Evolutionary conservation across 2,888 invertebrate genomes (phyloP), one percentile per base, ranked within the genome.

Genomic region (Criorhina ranunculi): DNA sequence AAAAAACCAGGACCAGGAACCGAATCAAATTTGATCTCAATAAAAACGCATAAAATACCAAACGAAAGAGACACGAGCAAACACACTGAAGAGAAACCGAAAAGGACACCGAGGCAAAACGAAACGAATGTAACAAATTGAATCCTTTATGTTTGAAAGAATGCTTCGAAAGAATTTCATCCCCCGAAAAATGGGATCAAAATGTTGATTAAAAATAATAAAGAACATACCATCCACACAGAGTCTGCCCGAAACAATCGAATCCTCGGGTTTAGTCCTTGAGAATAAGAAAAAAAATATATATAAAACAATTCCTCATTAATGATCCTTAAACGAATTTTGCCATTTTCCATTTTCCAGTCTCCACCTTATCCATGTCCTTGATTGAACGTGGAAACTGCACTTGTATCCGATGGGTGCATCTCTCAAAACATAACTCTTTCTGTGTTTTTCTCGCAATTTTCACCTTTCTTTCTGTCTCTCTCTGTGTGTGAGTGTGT

Each of bases 31-130:
- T 79, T 79, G 79, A 79, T 83, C 79, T 79, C 72, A 69, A 83
- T 83, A 83, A 79, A 79, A 83, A 83, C 79, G 79, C 83, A 83
- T 83, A 79, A 79, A 83, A 83, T 75, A 83, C n/a, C 73, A 79
- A 83, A 75, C 73, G 73, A 81, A 49, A 31, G 12, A 40, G 73
- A 76, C 7, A 51, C 31, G 33, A 11, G 12, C 17, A 57, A 9
- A 60, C 12, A 57, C 53, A n/a, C 40, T n/a, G n/a, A 15, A 73
- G 31, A 46, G 33, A 17, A 51, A 33, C 60, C 42, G 11, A 62
- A 77, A 75, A 51, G 67, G 70, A 33, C 64, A 46, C 46, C 49
- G 33, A 46, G 60, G 57, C 44, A 82, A 73, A 53, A 53, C 44
- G 33, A 49, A 59, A 77, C 67, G 69, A 80, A 76, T 75, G 53